phyloP scores from a whole-genome alignment of 2,113 vertebrate genomes.

The Lucifuga dentata region DNA sequence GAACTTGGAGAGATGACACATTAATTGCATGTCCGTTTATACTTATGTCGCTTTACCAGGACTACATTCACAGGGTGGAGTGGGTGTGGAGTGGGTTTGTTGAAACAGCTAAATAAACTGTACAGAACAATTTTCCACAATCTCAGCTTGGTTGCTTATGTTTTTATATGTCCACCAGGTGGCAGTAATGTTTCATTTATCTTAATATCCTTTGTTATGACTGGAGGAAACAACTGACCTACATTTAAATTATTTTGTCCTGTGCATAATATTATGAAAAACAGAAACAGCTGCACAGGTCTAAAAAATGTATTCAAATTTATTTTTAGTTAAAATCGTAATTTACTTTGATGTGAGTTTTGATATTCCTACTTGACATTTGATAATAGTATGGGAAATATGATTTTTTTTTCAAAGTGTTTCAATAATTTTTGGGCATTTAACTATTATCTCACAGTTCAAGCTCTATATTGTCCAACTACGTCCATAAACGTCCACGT shows the following conservation, averaged over 20 bases:
- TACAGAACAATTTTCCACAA: not conserved
- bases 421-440: no score
- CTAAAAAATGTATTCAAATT: no score
- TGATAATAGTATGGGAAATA: no score
- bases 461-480: no score
- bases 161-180: constrained; percentile 45
- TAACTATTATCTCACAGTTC: no score
- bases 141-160: not conserved
- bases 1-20: constrained; percentile 19
- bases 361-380: no score
- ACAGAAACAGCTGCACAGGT: no score
- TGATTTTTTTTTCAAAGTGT: no score
- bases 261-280: not conserved
- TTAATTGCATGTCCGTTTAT: constrained; percentile 4
- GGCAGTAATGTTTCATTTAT: constrained; percentile 45
- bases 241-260: constrained; percentile 9
- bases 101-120: constrained; percentile 19
- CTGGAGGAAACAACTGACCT: constrained; percentile 10
- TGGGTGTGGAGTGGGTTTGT: not conserved
- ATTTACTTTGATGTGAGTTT: no score
- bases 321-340: no score
- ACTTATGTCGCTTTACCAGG: constrained; percentile 3
- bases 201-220: not conserved
- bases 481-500: not conserved
- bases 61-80: not conserved